phyloP scores from a whole-genome alignment of 2,797 vertebrate species.

The Toxotes lorentzi region DNA sequence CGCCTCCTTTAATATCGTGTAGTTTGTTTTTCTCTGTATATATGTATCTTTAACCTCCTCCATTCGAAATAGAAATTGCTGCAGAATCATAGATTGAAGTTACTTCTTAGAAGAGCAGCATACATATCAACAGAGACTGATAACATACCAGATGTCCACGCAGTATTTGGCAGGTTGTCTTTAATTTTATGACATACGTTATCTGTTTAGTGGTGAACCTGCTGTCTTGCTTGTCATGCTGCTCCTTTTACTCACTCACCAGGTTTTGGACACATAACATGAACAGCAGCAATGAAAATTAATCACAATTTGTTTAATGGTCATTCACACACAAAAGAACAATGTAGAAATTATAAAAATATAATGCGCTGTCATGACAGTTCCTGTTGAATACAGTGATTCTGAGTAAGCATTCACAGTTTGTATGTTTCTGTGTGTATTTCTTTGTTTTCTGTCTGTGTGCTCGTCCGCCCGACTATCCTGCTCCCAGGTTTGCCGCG shows the following conservation, averaged over 20 bases:
- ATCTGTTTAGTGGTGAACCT: background rate
- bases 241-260: background rate
- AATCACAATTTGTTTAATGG: background rate
- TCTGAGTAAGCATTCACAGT: slow-evolving; percentile 18
- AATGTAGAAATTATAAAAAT: no score
- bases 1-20: background rate
- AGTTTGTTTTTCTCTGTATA: background rate
- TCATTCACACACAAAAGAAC: no score
- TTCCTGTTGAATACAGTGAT: background rate
- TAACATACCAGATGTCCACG: background rate
- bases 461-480: background rate
- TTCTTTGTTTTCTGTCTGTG: slow-evolving; percentile 12
- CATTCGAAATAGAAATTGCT: background rate
- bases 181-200: background rate
- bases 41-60: background rate
- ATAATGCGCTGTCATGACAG: background rate
- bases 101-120: background rate
- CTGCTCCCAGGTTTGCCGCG: slow-evolving; percentile 90
- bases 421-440: slow-evolving; percentile 20
- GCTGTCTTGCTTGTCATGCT: background rate
- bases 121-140: background rate
- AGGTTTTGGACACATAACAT: background rate
- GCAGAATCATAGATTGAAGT: background rate
- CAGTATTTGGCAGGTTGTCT: background rate
- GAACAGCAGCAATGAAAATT: background rate